These are phyloP conservation scores for Vannuccia rotundouncinata DNA, from an alignment of 2,888 invertebrate genomes.

Conservation along the genomic window DNA sequence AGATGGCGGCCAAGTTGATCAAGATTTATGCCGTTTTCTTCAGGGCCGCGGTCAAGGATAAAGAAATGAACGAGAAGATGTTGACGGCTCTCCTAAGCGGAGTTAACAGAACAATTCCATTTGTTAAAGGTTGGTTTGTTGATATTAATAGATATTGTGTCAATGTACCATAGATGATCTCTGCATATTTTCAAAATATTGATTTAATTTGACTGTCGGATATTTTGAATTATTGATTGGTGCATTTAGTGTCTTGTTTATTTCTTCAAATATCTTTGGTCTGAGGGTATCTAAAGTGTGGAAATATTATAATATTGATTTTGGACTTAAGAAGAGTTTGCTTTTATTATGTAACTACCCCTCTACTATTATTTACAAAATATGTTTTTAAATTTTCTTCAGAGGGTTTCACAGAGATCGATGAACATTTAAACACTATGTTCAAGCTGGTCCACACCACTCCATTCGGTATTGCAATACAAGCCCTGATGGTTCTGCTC, in stretches of 20 bases:
- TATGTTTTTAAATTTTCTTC: constrained; percentile 34
- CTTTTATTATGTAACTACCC: no score
- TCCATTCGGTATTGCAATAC: constrained; percentile 65
- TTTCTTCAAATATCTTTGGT: no score
- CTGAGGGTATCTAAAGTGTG: no score
- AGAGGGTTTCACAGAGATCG: constrained; percentile 55
- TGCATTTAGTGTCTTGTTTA: no score
- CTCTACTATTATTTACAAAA: no score
- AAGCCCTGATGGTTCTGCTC: constrained; percentile 63
- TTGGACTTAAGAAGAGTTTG: no score
- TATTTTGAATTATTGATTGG: no score
- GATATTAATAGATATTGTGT: no score
- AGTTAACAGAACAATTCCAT: constrained; percentile 76
- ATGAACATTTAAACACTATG: constrained; percentile 67
- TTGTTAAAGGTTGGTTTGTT: constrained; percentile 64
- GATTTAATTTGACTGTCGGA: no score
- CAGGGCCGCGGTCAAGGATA: constrained; percentile 50
- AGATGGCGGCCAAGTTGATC: constrained; percentile 74
- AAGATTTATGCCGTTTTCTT: constrained; percentile 90
- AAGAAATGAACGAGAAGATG: constrained; percentile 71
- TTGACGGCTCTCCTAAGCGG: constrained; percentile 76
- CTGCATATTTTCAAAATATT: no score
- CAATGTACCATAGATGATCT: no score
- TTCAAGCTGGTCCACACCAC: constrained; percentile 74
- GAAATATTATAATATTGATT: no score